Evolutionary conservation across 2,888 invertebrate genomes (phyloP).

Genomic region (Trimorus sp.): DNA sequence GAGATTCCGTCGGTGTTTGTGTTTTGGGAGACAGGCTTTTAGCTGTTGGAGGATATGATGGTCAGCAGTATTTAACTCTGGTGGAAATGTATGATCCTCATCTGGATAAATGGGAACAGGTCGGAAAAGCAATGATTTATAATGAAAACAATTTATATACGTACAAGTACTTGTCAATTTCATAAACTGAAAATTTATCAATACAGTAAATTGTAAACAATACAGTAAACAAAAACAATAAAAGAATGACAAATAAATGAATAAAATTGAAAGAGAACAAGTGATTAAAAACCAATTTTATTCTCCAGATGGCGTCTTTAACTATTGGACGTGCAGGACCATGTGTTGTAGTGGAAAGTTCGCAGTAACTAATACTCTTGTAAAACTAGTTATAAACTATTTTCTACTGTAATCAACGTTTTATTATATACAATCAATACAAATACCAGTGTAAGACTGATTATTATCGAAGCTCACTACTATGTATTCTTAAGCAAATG

Average conservation of each 20-base stretch:
- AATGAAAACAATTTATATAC: neutral
- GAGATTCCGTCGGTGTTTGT: constrained; percentile 95
- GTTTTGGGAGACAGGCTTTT: constrained; percentile 91
- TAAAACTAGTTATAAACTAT: too few relatives aligned
- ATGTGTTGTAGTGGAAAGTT: constrained; percentile 86
- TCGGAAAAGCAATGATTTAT: constrained; percentile 68
- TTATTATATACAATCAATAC: too few relatives aligned
- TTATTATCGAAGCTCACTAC: neutral
- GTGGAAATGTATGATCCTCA: constrained; percentile 96
- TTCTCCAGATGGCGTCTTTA: constrained; percentile 82
- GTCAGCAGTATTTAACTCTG: constrained; percentile 91
- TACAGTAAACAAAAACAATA: too few relatives aligned
- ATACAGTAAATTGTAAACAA: too few relatives aligned
- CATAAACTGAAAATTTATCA: too few relatives aligned
- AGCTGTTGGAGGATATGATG: constrained; percentile 96
- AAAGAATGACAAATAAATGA: too few relatives aligned
- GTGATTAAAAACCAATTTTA: neutral
- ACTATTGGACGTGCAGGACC: constrained; percentile 94
- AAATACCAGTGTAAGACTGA: neutral
- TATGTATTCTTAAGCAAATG: too few relatives aligned
- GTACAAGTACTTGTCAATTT: too few relatives aligned
- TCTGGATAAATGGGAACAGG: constrained; percentile 88
- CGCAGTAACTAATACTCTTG: neutral
- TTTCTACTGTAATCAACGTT: too few relatives aligned
- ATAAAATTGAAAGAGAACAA: too few relatives aligned